Base-by-base conservation (phyloP, 2,888 invertebrate genomes). In the Hydraecia micacea region DNA sequence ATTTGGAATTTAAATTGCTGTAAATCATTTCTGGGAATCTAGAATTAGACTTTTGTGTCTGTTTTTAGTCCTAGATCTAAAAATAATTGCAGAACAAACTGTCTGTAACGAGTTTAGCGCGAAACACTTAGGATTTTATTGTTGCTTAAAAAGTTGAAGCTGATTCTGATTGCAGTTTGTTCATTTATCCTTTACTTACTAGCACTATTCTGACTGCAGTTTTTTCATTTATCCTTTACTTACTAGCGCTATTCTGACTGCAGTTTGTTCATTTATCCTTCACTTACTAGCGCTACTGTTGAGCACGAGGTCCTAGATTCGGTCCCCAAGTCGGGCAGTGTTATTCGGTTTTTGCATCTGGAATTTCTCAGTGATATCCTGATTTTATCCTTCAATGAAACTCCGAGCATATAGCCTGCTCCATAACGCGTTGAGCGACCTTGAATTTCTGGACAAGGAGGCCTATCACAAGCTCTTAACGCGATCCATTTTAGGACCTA, bases 1-100 rank as follows among this genome's bases (percentile, higher is more conserved):
- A 92, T 92, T 90, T 87, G 91, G 91, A 91, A 91, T 91, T 91
- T 91, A 91, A 91, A 92, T 92, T 92, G 90, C 86, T 86, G 86
- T 89, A 90, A 92, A 91, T 91, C 91, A 91, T 92, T 91, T 91
- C 87, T 90, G 84, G 83, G 79, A 88, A 89, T 89, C 89, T 88
- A 87, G 89, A 90, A 88, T 88, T 86, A 88, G 87, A 87, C 83
- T 90, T 88, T 87, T 87, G 83, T 80, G 82, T 86, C 82, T 88
- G 82, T 89, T 89, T 87, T 81, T 86, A 86, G 87, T 86, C 74
- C 79, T 79, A 83, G 80, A 84, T 88, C 79, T 89, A 85, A 82
- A 82, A 87, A 84, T 86, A 84, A 85, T 85, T 85, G 79, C 80
- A 28, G 74, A 74, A 66, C 49, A 72, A 76, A 81, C 65, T 58